A percentile compares a stretch with the other conserved stretches of the same genome.
Conservation (phyloP, 2,888 invertebrate species). For the Drosophila atroscutellata region DNA sequence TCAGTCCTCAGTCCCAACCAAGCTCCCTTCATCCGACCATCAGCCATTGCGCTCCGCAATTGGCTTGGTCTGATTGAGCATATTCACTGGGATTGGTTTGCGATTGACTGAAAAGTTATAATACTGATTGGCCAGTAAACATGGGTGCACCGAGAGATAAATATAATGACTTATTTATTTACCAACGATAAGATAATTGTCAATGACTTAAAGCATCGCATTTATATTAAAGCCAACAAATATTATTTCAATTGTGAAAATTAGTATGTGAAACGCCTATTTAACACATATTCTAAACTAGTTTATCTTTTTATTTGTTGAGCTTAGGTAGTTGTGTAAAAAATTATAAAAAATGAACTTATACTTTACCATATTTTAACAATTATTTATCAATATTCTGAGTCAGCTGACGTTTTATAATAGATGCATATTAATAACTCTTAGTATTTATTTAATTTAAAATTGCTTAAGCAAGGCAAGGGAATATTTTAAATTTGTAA, state of each 20-base stretch:
- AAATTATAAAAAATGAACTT: background rate
- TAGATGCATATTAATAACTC: background rate
- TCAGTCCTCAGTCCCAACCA: background rate
- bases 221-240: background rate
- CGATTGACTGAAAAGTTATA: conserved; percentile 70
- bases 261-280: background rate
- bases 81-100: conserved; percentile 57
- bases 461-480: background rate
- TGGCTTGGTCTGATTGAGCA: conserved; percentile 71
- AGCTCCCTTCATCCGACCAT: conserved; percentile 16
- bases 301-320: background rate
- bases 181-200: conserved; percentile 32
- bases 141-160: conserved; percentile 55
- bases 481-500: background rate
- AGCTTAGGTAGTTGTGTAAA: background rate
- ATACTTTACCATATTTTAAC: background rate
- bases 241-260: background rate
- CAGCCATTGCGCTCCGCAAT: conserved; percentile 47
- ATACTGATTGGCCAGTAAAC: conserved; percentile 65
- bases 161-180: too few relatives aligned
- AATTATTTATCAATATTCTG: background rate
- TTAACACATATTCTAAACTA: background rate
- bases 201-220: background rate
- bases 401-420: background rate
- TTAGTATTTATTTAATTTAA: background rate